A percentile compares a stretch with the other conserved stretches of the same genome.
phyloP scores from a whole-genome alignment of 2,888 invertebrate genomes.

The Drosophila mettleri region DNA sequence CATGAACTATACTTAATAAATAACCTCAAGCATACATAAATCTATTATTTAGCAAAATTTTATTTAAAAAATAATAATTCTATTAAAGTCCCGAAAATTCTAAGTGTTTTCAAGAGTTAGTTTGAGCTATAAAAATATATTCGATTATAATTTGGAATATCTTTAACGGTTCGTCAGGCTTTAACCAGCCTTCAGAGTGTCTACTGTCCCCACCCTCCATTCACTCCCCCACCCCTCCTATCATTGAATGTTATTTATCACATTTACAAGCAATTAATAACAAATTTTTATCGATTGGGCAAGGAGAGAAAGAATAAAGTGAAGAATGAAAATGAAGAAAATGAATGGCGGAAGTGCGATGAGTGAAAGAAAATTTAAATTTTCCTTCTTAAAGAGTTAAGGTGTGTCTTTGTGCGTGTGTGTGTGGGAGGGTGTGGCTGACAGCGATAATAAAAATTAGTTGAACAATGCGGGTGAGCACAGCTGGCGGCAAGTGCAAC shows the following conservation, averaged over 20 bases:
- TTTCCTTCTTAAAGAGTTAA: slow-evolving; percentile 34
- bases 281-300: slow-evolving; percentile 64
- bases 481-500: slow-evolving; percentile 62
- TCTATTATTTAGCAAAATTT: too few relatives aligned
- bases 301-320: slow-evolving; percentile 54
- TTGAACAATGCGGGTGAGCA: slow-evolving; percentile 76
- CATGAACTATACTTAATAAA: too few relatives aligned
- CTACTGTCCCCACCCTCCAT: not conserved
- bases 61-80: too few relatives aligned
- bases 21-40: too few relatives aligned
- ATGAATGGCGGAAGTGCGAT: slow-evolving; percentile 42
- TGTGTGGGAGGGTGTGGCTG: slow-evolving; percentile 51
- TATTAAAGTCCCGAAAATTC: not conserved
- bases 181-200: slow-evolving; percentile 35
- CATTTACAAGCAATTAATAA: slow-evolving; percentile 72
- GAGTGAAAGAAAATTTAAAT: slow-evolving; percentile 45
- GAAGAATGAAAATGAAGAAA: slow-evolving; percentile 8
- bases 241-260: slow-evolving; percentile 53
- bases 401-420: not conserved
- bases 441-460: slow-evolving; percentile 67
- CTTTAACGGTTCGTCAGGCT: slow-evolving; percentile 54
- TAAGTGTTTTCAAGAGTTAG: not conserved
- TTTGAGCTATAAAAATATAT: not conserved
- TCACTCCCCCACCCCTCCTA: not conserved
- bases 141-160: not conserved